phyloP scores from a whole-genome alignment of 1,140 invertebrate species.

The Lepidurus couesii region DNA sequence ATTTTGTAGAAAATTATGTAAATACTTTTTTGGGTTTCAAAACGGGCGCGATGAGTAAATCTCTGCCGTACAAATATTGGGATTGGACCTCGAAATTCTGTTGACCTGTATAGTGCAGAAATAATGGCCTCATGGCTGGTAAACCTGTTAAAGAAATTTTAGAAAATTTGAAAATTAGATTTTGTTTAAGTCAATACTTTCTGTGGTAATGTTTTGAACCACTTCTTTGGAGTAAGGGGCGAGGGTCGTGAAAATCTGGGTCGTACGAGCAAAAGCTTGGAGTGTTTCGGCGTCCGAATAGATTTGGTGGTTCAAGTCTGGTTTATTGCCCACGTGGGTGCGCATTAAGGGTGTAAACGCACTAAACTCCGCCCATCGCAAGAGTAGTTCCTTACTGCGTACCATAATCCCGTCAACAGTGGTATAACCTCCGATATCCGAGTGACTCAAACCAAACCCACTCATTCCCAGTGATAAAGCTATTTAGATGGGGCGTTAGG shows the following conservation, averaged over 20 bases:
- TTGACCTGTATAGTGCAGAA: slow-evolving; percentile 41
- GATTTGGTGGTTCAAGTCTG: slow-evolving; percentile 43
- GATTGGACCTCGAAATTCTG: slow-evolving; percentile 39
- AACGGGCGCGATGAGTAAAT: slow-evolving; percentile 45
- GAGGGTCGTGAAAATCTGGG: slow-evolving; percentile 41
- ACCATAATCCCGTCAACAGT: slow-evolving; percentile 39
- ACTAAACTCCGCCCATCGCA: slow-evolving; percentile 46
- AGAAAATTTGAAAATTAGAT: background rate
- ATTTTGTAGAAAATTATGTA: background rate
- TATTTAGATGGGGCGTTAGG: slow-evolving; percentile 30
- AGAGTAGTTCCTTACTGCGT: slow-evolving; percentile 43
- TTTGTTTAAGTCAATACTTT: slow-evolving; percentile 35
- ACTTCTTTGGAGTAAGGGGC: slow-evolving; percentile 41
- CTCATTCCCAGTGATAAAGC: slow-evolving; percentile 43
- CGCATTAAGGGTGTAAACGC: slow-evolving; percentile 47
- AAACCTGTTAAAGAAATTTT: background rate
- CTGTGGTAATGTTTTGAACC: slow-evolving; percentile 36
- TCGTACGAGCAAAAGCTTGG: slow-evolving; percentile 42
- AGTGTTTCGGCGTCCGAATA: slow-evolving; percentile 42
- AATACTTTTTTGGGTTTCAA: slow-evolving; percentile 34
- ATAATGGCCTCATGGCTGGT: slow-evolving; percentile 44
- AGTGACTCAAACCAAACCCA: slow-evolving; percentile 46
- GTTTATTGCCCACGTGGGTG: slow-evolving; percentile 46
- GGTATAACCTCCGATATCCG: slow-evolving; percentile 48
- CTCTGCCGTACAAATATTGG: slow-evolving; percentile 45